Evolutionary conservation across 2,113 vertebrate genomes (phyloP), one percentile per base, ranked within the genome.

Genomic region (Charadrius vociferus): DNA sequence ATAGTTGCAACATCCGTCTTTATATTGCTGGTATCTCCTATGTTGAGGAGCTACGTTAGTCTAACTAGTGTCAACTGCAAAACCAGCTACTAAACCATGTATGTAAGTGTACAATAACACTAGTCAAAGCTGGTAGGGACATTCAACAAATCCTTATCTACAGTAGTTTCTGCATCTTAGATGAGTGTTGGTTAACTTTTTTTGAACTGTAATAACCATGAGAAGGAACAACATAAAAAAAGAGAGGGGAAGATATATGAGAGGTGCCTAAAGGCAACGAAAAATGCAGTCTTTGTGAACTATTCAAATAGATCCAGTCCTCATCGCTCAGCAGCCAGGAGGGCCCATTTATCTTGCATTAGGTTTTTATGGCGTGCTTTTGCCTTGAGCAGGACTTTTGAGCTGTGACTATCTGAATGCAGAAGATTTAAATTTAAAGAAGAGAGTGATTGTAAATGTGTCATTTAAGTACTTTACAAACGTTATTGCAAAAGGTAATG

Each of bases 381-480:
- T 86, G 95, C 96, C 95, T 92, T 59, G 47, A 90, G 95, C 83
- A 79, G 62, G 65, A 86, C 80, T 81, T 91, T 12, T 43, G 65
- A 95, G 77, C 94, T 95, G 90, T 49, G 83, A 91, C 72, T 90
- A 88, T 63, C 37, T 89, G 80, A 92, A 90, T 10, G 34, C 39
- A 49, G 15, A 92, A 84, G 81, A 93, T 81, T 86, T 71, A 92
- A 83, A 94, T 88, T 83, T 83, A 81, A 92, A 95, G 63, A 92
- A 73, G 70, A 86, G 34, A 71, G 45, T 20, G 55, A 85, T 8
- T 83, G 81, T 71, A 92, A 96, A 86, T 43, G 90, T 84, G 50
- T 66, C 23, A 5, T 86, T 90, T 81, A 91, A 95, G 43, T 62
- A 59, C 61, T 75, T 92, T 22, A 86, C 41, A 93, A 95, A 90